Base-by-base conservation (phyloP, 2,888 invertebrate genomes). In the Camptogramma bilineatum region DNA sequence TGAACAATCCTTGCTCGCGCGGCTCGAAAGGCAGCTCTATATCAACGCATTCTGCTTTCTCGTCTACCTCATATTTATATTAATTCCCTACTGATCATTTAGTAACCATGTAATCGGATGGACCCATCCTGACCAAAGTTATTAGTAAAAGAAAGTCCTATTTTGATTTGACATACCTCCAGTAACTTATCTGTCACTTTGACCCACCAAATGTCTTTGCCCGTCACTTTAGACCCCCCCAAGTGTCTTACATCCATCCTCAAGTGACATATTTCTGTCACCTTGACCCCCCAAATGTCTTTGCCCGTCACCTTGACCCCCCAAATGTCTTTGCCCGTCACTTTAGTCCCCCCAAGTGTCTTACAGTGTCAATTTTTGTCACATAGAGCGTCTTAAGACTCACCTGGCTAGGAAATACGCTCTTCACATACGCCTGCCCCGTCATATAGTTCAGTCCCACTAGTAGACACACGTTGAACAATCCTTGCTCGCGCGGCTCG, bases 401-500 rank as follows among this genome's bases (percentile, higher is more conserved):
- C 78, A 96, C 96, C 88, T 95, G 93, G 68, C 87, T 85, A 4
- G 96, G 96, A 87, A 94, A 96, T 71, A 95, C 95, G 71, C 94
- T 95, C 80, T 96, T 96, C 61, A 96, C 94, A 80, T 96, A 96
- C 2, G 96, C 95, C 77, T 94, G 90, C 51, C 95, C 95, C 0
- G 93, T 94, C 86, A 94, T 94, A 74, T 94, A 92, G 73, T 96
- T 95, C 68, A 95, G 85, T 0, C 96, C 96, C 28, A 96, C 95
- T 62, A 96, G 85, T 10, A 96, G 76, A 69, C 96, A 95, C 42
- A 95, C 94, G 76, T 96, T 95, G 74, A 96, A 96, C 53, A 96
- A 75, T 5, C 94, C 88, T 16, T 80, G 82, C 13, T 90, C 90
- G 4, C 88, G 72, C 0, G 88, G 84, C 71, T 86, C 90, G 64